Percentiles rank a stretch among this genome's conserved stretches.
Conservation (phyloP, 2,113 vertebrate genomes). For the Gallinago jamesoni region DNA sequence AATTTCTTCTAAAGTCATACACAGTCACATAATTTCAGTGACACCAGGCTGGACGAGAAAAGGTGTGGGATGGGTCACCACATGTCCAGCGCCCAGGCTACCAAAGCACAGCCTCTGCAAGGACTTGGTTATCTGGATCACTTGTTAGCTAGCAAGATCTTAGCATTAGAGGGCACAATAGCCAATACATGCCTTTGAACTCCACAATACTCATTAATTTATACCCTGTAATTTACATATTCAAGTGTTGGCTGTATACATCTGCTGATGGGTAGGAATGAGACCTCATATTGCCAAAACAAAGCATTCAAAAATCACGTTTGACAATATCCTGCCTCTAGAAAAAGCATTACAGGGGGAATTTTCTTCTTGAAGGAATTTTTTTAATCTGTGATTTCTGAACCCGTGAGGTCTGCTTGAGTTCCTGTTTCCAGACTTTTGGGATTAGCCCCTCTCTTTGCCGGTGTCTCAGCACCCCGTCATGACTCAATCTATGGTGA, state of each 20-base stretch:
- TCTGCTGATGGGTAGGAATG: not conserved
- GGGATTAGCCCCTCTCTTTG: not conserved
- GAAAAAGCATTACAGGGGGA: rapidly evolving
- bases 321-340: not conserved
- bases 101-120: not conserved
- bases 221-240: not conserved
- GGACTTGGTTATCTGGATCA: not conserved
- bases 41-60: not conserved
- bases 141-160: rapidly evolving
- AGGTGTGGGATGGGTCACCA: not conserved
- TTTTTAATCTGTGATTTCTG: not conserved
- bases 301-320: not conserved
- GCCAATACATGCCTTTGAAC: not conserved
- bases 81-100: not conserved
- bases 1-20: not conserved
- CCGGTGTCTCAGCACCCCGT: not conserved
- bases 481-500: not conserved
- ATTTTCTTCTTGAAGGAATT: not conserved
- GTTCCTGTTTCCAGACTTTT: not conserved
- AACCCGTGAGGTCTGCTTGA: not conserved
- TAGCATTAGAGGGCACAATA: not conserved
- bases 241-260: not conserved
- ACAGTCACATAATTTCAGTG: not conserved
- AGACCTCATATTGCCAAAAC: not conserved
- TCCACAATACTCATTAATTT: not conserved